Evolutionary conservation across 2,888 invertebrate genomes (phyloP), one percentile per base, ranked within the genome.

Genomic region (Philereme vetulata): DNA sequence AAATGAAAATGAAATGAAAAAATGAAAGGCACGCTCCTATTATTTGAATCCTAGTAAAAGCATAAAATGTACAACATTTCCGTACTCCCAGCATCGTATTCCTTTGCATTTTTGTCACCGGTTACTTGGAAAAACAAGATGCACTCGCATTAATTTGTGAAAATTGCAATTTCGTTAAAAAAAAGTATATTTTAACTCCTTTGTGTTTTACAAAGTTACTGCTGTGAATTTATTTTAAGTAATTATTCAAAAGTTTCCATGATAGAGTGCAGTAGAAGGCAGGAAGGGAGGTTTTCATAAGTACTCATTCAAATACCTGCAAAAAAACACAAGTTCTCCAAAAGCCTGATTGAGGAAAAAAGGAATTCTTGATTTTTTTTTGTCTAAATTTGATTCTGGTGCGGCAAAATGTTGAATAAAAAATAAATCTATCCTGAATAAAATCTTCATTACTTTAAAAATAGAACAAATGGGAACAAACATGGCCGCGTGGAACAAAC

Each of bases 301-400:
- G n/a, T n/a, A n/a, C n/a, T n/a, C n/a, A n/a, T n/a, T n/a, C n/a
- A n/a, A n/a, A n/a, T n/a, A n/a, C n/a, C n/a, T n/a, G n/a, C n/a
- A n/a, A n/a, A n/a, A n/a, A n/a, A 61, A 53, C 32, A 51, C 54
- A 46, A 40, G 46, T 56, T 57, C 21, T 34, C 46, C 56, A 45
- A 52, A 61, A 57, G 50, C 53, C 46, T 53, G 56, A 56, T 53
- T 56, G 56, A 61, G 61, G 57, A 58, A 62, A 53, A 62, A 62
- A 38, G 21, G 21, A 21, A 21, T 21, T 21, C 21, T 21, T 1
- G 21, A 21, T 1, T 2, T 21, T 54, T 51, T 62, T 53, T 61
- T 49, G 50, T 62, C 54, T 57, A 51, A 51, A 58, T 55, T 62
- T 51, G 44, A 48, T 58, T 51, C 50, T 47, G 42, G 47, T 9